Conservation (phyloP, 1,140 invertebrate species). For the Drosophila willistoni region DNA sequence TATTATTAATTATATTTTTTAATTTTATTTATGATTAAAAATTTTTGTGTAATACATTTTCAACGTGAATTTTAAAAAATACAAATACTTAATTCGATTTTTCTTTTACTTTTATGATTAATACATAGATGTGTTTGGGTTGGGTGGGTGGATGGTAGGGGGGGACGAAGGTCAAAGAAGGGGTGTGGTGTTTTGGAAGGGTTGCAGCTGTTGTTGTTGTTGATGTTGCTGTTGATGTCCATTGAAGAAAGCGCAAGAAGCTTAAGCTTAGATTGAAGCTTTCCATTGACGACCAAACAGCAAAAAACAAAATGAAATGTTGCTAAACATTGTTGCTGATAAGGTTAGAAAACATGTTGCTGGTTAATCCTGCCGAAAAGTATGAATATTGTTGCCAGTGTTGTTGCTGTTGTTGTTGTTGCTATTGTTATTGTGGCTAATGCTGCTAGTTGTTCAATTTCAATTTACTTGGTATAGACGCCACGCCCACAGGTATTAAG, state of each 20-base stretch:
- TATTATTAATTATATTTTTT: conserved; percentile 29
- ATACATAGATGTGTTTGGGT: conserved; percentile 24
- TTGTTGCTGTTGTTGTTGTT: neutral
- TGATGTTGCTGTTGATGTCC: conserved; percentile 36
- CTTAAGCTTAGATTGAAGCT: conserved; percentile 74
- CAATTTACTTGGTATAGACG: conserved; percentile 54
- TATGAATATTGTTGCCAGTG: neutral
- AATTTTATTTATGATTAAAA: conserved; percentile 47
- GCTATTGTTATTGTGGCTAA: conserved; percentile 15
- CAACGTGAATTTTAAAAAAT: conserved; percentile 72
- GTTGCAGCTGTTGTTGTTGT: conserved; percentile 61
- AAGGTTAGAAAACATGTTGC: conserved; percentile 23
- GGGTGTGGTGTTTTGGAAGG: neutral
- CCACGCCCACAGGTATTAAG: conserved; percentile 78
- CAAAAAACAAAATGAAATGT: conserved; percentile 10
- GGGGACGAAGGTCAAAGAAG: conserved; percentile 29
- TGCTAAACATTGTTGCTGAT: conserved; percentile 27
- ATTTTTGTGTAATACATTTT: conserved; percentile 78
- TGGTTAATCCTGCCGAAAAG: neutral
- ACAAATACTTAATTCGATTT: conserved; percentile 73
- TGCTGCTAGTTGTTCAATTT: conserved; percentile 15
- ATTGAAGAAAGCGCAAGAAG: conserved; percentile 67
- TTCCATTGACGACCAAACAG: conserved; percentile 39
- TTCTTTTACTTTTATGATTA: conserved; percentile 58
- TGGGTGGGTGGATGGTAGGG: neutral